These are phyloP conservation scores for Umimayanthus kanabou DNA, from an alignment of 92 coral and sea anemone genomes.

Conservation along the genomic window DNA sequence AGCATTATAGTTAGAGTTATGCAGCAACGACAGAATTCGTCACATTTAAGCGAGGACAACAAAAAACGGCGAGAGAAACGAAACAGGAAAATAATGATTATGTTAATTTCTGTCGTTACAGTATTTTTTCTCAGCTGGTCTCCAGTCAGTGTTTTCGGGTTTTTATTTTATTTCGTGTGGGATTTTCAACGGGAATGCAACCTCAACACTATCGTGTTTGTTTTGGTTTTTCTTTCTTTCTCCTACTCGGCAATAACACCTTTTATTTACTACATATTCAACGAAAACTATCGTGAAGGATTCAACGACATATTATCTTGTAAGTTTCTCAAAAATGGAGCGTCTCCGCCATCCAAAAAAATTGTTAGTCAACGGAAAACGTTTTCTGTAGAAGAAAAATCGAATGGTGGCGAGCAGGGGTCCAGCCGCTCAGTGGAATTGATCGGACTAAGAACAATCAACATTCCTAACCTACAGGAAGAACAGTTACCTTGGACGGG, in stretches of 20 bases:
- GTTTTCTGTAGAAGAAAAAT: background rate
- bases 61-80: slow-evolving; percentile 14
- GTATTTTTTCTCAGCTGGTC: slow-evolving; percentile 38
- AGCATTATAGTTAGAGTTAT: slow-evolving; percentile 7
- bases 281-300: slow-evolving; percentile 31
- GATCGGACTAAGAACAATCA: slow-evolving; percentile 11
- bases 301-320: slow-evolving; percentile 18
- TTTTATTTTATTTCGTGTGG: slow-evolving; percentile 25
- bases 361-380: slow-evolving; percentile 7
- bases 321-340: background rate
- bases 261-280: slow-evolving; percentile 32
- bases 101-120: background rate
- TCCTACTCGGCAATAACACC: slow-evolving; percentile 39
- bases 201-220: slow-evolving; percentile 9
- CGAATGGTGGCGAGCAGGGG: background rate
- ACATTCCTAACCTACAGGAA: background rate
- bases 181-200: slow-evolving; percentile 34
- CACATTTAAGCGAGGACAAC: slow-evolving; percentile 4
- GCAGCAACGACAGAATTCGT: slow-evolving; percentile 1
- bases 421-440: background rate
- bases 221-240: slow-evolving; percentile 30
- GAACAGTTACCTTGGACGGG: background rate
- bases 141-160: slow-evolving; percentile 15
- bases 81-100: slow-evolving; percentile 21
- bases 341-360: background rate